These are phyloP conservation scores for Mormyrus proboscirostris DNA, from an alignment of 2,797 vertebrate genomes.

Conservation along the genomic window DNA sequence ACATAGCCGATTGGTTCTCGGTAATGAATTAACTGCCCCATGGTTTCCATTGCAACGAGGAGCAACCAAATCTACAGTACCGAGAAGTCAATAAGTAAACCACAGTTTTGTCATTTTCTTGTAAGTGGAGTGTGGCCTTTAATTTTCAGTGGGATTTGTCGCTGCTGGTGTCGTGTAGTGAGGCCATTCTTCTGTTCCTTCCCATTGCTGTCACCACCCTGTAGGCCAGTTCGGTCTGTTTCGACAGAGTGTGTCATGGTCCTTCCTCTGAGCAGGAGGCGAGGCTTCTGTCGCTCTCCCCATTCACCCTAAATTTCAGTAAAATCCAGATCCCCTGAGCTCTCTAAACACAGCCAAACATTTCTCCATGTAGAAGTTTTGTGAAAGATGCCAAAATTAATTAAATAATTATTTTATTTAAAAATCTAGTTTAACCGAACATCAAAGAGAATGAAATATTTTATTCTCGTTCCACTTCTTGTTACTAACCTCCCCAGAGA, in stretches of 20 bases:
- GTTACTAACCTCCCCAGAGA: neutral
- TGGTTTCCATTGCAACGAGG: neutral
- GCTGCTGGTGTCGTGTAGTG: neutral
- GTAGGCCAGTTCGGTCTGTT: neutral
- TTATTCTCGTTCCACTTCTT: neutral
- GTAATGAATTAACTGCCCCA: neutral
- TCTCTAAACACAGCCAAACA: neutral
- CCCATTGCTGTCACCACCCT: neutral
- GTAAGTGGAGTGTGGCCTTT: neutral
- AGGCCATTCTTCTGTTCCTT: neutral
- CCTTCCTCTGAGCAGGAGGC: neutral
- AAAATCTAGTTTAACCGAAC: neutral
- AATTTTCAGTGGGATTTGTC: neutral
- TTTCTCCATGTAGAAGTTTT: neutral
- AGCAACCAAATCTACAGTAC: neutral
- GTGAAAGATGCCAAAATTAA: neutral
- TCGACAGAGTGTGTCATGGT: neutral
- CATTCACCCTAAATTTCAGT: neutral
- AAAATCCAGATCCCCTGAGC: neutral
- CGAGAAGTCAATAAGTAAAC: neutral
- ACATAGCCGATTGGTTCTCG: neutral
- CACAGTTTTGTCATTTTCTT: neutral
- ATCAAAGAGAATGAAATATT: slow-evolving; percentile 1
- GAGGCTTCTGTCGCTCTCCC: neutral
- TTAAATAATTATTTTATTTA: slow-evolving; percentile 5